Base-by-base conservation (phyloP, 2,888 invertebrate genomes). In the Agrypnus murinus region DNA sequence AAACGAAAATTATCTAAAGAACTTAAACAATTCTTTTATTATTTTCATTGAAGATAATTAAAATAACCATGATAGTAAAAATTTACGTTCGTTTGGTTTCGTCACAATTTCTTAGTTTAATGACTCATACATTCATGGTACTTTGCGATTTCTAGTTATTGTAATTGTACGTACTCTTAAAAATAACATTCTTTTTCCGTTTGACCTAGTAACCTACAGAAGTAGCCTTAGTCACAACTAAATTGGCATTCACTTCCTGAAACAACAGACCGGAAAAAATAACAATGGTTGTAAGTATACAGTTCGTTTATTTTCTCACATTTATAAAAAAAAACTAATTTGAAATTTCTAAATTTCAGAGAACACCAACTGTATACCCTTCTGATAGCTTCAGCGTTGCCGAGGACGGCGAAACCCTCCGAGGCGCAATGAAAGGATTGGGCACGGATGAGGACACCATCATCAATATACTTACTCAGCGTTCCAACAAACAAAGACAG, bases 361-460 rank as follows among this genome's bases (percentile, higher is more conserved):
- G 76, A 60, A 69, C 72, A 53, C 92, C 92, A 59, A 92, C 91
- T 0, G 89, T 92, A 4, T 84, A 87, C 64, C 89, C 90, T 0
- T 85, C 85, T 4, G 81, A 87, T 0, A 87, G 87, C 77, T 93
- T 92, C 84, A 90, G 90, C 80, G 90, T 91, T 0, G 84, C 88
- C 0, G 89, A 89, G 65, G 93, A 93, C 84, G 92, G 91, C 0
- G 89, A 90, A 25, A 84, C 89, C 0, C 86, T 93, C 19, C 87
- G 93, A 1, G 88, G 86, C 0, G 93, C 93, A 7, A 93, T 93
- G 93, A 91, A 92, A 77, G 92, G 92, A 15, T 87, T 92, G n/a
- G 92, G 92, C 3, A 94, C 94, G 0, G 91, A 94, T 78, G 94
- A 95, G 82, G 88, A 92, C 79, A 88, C 90, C 36, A 93, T 95